Evolutionary conservation across 1,140 invertebrate species (phyloP), one percentile per base, ranked within the genome.

Genomic region (Drosophila nigromelanica): DNA sequence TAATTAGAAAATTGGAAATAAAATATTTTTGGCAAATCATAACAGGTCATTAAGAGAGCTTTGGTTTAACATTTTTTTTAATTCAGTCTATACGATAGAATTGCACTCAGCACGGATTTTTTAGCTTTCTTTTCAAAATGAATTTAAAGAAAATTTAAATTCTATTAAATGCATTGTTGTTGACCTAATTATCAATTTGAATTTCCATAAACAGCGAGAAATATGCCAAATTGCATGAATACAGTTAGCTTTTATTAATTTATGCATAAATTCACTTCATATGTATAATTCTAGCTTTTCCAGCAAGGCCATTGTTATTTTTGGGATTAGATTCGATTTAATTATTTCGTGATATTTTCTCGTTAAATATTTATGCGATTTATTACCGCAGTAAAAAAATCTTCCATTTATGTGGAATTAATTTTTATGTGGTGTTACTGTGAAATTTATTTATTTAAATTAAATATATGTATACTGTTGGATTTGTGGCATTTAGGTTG

Each of bases 1-100:
- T 86, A 86, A 78, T 86, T 86, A 70, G 78, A 76, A 78, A 82
- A 82, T 87, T 64, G 60, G 68, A 68, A 89, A 76, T 79, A 76
- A 63, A 87, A 87, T 79, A 79, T 64, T 62, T 75, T 66, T 55
- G 18, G 21, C 30, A 54, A 62, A 52, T 56, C 43, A 51, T 21
- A 54, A 18, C 33, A 42, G 56, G 39, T 37, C 33, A 24, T 30
- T 5, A 52, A 40, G 7, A 11, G 39, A 10, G 11, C 14, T 48
- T 45, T 18, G 5, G n/a, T 11, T 40, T n/a, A 52, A 33, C n/a
- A 43, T 43, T 42, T 63, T 63, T 11, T 14, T 12, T 42, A 7
- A 52, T 56, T 14, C n/a, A n/a, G 18, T 56, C 5, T 21, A 39
- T 18, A 35, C 33, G 33, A 27, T 27, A 27, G 33, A 10, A 10